phyloP scores from a whole-genome alignment of 1,140 invertebrate species.

The Portunus trituberculatus region DNA sequence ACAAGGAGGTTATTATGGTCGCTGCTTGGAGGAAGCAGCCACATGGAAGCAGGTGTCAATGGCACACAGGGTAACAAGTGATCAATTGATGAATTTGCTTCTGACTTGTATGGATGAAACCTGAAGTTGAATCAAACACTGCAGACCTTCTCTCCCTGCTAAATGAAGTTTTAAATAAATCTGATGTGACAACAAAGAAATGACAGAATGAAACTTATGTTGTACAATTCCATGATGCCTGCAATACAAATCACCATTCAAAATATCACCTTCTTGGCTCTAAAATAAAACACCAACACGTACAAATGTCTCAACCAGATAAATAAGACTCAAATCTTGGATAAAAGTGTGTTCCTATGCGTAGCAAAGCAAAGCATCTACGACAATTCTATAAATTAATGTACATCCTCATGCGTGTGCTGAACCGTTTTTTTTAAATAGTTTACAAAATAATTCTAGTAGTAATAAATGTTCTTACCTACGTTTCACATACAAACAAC shows the following conservation, averaged over 20 bases:
- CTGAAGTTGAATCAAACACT: no score
- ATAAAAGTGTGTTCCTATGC: neutral
- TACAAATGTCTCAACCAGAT: neutral
- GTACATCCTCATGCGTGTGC: neutral
- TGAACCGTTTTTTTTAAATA: neutral
- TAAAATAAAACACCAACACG: slow-evolving; percentile 4
- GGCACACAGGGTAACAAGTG: no score
- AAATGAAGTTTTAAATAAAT: no score
- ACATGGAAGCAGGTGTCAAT: no score
- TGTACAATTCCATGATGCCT: neutral
- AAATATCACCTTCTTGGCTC: neutral
- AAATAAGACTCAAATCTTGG: neutral
- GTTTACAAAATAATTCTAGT: neutral
- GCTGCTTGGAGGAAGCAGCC: no score
- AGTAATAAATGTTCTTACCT: neutral
- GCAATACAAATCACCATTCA: neutral
- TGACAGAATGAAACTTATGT: neutral
- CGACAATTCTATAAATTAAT: neutral
- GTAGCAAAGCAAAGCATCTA: neutral
- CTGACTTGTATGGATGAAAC: no score
- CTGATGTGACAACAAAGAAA: neutral
- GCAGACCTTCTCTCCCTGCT: no score
- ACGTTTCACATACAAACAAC: slow-evolving; percentile 13
- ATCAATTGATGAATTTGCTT: no score
- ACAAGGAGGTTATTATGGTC: no score